phyloP scores from a whole-genome alignment of 2,797 vertebrate genomes.

The Gymnodraco acuticeps region DNA sequence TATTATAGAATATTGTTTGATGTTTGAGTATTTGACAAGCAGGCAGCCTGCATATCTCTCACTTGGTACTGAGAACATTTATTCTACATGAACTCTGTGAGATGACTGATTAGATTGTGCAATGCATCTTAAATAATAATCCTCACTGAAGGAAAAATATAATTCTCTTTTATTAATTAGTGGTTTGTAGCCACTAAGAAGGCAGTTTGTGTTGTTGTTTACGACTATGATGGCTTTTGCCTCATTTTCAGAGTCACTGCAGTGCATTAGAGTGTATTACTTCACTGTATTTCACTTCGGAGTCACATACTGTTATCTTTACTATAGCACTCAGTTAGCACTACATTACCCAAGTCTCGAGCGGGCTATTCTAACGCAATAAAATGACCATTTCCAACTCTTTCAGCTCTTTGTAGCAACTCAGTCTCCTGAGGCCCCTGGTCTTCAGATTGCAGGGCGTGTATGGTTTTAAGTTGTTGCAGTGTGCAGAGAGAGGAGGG shows the following conservation, averaged over 20 bases:
- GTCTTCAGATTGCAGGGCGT: slow-evolving; percentile 86
- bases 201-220: slow-evolving; percentile 47
- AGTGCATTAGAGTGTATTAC: slow-evolving; percentile 41
- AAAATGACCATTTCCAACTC: slow-evolving; percentile 87
- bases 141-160: slow-evolving; percentile 50
- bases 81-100: slow-evolving; percentile 55
- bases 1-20: slow-evolving; percentile 60
- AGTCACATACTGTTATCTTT: slow-evolving; percentile 76
- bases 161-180: slow-evolving; percentile 58
- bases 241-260: slow-evolving; percentile 43
- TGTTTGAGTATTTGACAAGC: slow-evolving; percentile 71
- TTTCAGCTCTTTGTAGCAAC: slow-evolving; percentile 86
- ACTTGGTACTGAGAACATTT: slow-evolving; percentile 36
- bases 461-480: slow-evolving; percentile 86
- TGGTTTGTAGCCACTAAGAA: slow-evolving; percentile 46
- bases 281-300: slow-evolving; percentile 64
- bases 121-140: slow-evolving; percentile 57
- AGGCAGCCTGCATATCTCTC: slow-evolving; percentile 36
- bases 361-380: slow-evolving; percentile 84
- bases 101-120: slow-evolving; percentile 61
- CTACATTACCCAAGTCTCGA: slow-evolving; percentile 85
- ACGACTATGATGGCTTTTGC: slow-evolving; percentile 21
- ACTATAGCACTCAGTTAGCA: slow-evolving; percentile 79
- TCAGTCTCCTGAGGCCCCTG: slow-evolving; percentile 86
- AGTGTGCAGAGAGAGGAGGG: slow-evolving; percentile 71